Evolutionary conservation across 2,888 invertebrate genomes (phyloP), one percentile per base, ranked within the genome.

Genomic region (Folsomia manolachei): DNA sequence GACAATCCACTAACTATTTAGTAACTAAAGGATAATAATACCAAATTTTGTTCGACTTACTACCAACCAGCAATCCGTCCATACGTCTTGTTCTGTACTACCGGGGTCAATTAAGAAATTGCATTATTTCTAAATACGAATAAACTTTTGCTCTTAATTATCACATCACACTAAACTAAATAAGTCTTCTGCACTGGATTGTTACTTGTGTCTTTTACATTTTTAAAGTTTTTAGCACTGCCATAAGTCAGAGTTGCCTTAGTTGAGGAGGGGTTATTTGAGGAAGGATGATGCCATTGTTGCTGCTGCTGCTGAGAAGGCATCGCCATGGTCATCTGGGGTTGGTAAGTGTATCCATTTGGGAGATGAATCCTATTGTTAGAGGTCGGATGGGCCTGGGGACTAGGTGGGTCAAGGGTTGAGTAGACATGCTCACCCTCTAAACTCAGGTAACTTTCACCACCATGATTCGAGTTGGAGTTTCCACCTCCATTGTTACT

Each of bases 361-460:
- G 80, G 80, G 26, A 80, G 71, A 61, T 80, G 78, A 66, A 80
- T 76, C 68, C 76, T 71, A 64, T 70, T 70, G 23, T 66, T 39
- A 51, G 65, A 53, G 11, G 62, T 56, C n/a, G 68, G 56, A 63
- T 71, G 64, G 66, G 74, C 76, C 70, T 78, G 80, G 21, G 79
- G 79, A 77, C 78, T 78, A 70, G 81, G 81, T 66, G 79, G 79
- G 70, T 79, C 79, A 56, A 79, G 71, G 2, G 78, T 75, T 19
- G 79, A 79, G 71, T 80, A 80, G 11, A 79, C 79, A 62, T 80
- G 80, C 62, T 80, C 80, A 23, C 77, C 80, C 25, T 79, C 80
- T 52, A 76, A 52, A 76, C 79, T 77, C 73, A 79, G 75, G 79
- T 80, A 79, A 79, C 81, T 79, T 69, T 78, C 80, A 69, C 78